phyloP scores from a whole-genome alignment of 2,888 invertebrate genomes.

The Zaprionus obscuricornis region DNA sequence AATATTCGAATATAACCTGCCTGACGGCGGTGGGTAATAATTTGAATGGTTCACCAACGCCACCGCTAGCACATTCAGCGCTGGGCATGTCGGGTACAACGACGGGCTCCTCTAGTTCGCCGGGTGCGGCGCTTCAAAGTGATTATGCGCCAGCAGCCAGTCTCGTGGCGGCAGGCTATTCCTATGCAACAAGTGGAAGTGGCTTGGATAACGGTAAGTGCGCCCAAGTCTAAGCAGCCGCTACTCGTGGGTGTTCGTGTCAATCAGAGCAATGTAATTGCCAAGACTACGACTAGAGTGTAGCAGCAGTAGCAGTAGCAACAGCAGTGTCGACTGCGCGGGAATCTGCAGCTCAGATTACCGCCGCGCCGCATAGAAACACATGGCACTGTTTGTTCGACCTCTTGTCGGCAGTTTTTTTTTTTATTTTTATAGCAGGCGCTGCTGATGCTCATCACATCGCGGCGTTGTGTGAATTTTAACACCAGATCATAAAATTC shows the following conservation, averaged over 20 bases:
- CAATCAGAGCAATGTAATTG: slow-evolving; percentile 64
- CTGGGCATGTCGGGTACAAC: slow-evolving; percentile 47
- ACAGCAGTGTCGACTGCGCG: no score
- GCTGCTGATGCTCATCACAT: slow-evolving; percentile 18
- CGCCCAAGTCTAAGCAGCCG: slow-evolving; percentile 4
- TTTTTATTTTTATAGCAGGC: slow-evolving; percentile 1
- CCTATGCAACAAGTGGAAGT: slow-evolving; percentile 74
- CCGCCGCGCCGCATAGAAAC: slow-evolving; percentile 52
- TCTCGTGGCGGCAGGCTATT: slow-evolving; percentile 80
- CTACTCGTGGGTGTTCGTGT: slow-evolving; percentile 75
- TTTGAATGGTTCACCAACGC: slow-evolving; percentile 67
- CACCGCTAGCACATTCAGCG: slow-evolving; percentile 77
- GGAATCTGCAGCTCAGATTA: slow-evolving; percentile 43
- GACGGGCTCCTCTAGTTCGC: slow-evolving; percentile 55
- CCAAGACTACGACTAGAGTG: slow-evolving; percentile 36
- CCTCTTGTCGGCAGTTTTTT: neutral
- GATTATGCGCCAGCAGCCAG: slow-evolving; percentile 80
- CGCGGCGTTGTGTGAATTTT: slow-evolving; percentile 67
- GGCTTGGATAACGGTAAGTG: slow-evolving; percentile 82
- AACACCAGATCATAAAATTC: slow-evolving; percentile 59
- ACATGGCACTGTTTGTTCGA: slow-evolving; percentile 33
- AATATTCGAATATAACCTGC: slow-evolving; percentile 81
- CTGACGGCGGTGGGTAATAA: slow-evolving; percentile 59
- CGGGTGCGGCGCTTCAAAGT: slow-evolving; percentile 73
- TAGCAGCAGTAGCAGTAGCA: neutral